phyloP scores from a whole-genome alignment of 1,140 invertebrate species.

The Diploscapter pachys region DNA sequence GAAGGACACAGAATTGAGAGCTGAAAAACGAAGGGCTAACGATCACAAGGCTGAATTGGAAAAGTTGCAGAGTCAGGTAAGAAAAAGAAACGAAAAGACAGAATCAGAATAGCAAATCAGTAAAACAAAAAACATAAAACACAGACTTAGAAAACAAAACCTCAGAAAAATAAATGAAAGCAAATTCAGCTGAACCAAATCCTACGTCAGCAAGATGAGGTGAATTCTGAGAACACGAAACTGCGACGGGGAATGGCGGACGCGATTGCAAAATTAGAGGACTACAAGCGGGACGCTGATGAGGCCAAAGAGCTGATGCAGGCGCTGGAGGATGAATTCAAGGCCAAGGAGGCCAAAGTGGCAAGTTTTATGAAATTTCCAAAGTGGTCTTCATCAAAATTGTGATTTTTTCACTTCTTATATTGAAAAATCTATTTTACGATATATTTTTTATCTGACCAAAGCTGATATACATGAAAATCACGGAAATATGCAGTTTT shows the following conservation, averaged over 20 bases:
- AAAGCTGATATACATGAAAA: too few species aligned
- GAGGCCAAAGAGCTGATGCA: slow-evolving; percentile 7
- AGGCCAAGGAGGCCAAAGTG: slow-evolving; percentile 5
- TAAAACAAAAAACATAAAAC: too few species aligned
- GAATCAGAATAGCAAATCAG: too few species aligned
- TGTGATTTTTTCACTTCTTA: too few species aligned
- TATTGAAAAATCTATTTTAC: too few species aligned
- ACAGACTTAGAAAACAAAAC: background rate
- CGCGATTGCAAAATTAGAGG: slow-evolving; percentile 8
- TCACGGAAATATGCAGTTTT: too few species aligned
- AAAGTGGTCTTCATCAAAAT: background rate
- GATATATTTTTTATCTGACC: too few species aligned
- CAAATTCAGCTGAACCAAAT: slow-evolving; percentile 2
- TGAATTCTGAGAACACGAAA: slow-evolving; percentile 14
- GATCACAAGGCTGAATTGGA: slow-evolving; percentile 18
- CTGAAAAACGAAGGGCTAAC: slow-evolving; percentile 7
- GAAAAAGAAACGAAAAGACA: too few species aligned
- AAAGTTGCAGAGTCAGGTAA: slow-evolving; percentile 10
- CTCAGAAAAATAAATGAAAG: background rate
- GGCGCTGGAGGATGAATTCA: background rate
- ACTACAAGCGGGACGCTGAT: slow-evolving; percentile 11
- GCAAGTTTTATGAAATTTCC: background rate
- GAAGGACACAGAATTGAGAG: slow-evolving; percentile 5
- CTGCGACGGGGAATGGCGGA: slow-evolving; percentile 23
- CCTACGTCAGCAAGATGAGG: background rate